phyloP scores from a whole-genome alignment of 1,140 invertebrate genomes.

The Drosophila prosaltans region DNA sequence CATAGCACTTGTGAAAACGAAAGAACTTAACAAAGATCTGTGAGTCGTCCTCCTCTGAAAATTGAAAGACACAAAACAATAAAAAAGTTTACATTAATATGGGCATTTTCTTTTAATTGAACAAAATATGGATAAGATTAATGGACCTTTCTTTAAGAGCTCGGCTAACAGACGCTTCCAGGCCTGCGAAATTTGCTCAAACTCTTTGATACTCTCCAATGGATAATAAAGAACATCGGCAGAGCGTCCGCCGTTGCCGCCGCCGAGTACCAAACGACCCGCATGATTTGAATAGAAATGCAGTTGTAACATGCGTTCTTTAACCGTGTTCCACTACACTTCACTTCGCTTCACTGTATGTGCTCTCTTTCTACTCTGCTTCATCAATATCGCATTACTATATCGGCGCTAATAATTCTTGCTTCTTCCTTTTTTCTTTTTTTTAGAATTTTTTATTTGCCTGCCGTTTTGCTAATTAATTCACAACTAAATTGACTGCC shows the following conservation, averaged over 20 bases:
- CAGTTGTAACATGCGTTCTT: conserved; percentile 87
- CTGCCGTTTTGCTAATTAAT: conserved; percentile 12
- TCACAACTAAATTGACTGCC: conserved; percentile 9
- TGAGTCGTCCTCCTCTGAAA: conserved; percentile 97
- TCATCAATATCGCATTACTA: conserved; percentile 45
- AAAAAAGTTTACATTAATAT: background rate
- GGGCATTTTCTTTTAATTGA: background rate
- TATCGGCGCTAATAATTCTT: conserved; percentile 10
- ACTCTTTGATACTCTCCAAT: conserved; percentile 93
- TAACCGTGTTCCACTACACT: conserved; percentile 13
- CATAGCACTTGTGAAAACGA: conserved; percentile 99
- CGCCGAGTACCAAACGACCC: conserved; percentile 84
- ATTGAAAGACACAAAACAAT: conserved; percentile 62
- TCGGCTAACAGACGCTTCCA: conserved; percentile 89
- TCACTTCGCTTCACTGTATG: conserved; percentile 16
- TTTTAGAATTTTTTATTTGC: conserved; percentile 30
- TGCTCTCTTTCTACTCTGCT: background rate
- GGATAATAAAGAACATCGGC: conserved; percentile 85
- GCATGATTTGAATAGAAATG: conserved; percentile 91
- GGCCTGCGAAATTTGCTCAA: conserved; percentile 89
- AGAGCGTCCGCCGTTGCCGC: conserved; percentile 53
- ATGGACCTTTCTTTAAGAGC: conserved; percentile 88
- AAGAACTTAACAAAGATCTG: conserved; percentile 99
- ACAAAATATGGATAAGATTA: background rate
- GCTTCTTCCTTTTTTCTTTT: conserved; percentile 27